Percentiles rank a stretch among this genome's conserved stretches.
phyloP scores from a whole-genome alignment of 2,888 invertebrate genomes.

The Labia minor region DNA sequence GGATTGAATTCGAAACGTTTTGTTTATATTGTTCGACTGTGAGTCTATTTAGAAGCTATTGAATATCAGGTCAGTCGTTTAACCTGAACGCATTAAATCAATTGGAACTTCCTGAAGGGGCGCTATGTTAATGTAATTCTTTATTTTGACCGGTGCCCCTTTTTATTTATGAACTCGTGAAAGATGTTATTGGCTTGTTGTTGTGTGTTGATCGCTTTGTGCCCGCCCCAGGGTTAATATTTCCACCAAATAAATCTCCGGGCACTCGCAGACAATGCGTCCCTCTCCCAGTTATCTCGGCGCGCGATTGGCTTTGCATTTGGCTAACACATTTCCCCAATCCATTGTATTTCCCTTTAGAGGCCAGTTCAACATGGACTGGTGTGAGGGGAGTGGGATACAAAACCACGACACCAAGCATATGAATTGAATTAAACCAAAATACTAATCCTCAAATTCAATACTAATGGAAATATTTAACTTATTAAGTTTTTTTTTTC shows the following conservation, averaged over 20 bases:
- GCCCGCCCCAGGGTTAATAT: constrained; percentile 9
- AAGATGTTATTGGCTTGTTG: constrained; percentile 8
- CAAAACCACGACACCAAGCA: neutral
- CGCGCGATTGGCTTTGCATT: neutral
- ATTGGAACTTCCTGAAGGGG: neutral
- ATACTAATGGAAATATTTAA: no score
- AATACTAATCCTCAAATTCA: no score
- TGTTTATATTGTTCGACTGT: neutral
- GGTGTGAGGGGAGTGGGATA: neutral
- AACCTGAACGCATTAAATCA: constrained; percentile 13
- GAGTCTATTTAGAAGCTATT: constrained; percentile 13
- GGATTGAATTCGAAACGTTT: neutral
- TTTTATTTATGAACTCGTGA: constrained; percentile 4
- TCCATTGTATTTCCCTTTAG: no score
- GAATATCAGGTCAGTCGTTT: constrained; percentile 8
- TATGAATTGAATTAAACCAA: no score
- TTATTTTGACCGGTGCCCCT: constrained; percentile 13
- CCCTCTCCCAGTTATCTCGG: neutral
- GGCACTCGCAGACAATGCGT: neutral
- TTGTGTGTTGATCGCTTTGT: constrained; percentile 8
- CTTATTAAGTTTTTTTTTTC: no score
- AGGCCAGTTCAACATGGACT: neutral
- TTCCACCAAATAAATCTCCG: constrained; percentile 3
- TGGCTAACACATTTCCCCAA: no score
- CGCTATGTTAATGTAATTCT: neutral